Percentiles rank a stretch among this genome's conserved stretches.
phyloP scores from a whole-genome alignment of 2,797 vertebrate species.

The Poecilia gillii region DNA sequence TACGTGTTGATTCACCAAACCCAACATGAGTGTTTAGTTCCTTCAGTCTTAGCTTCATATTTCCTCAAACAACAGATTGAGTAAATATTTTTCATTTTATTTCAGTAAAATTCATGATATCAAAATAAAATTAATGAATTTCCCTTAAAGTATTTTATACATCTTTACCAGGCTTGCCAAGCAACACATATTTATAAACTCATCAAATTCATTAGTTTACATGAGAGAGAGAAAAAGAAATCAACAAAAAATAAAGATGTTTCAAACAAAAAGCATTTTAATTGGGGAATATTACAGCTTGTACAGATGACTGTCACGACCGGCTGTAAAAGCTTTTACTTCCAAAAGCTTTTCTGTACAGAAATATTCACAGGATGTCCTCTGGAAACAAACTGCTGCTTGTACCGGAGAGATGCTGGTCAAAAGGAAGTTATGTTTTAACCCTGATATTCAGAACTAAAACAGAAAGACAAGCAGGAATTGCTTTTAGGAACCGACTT shows the following conservation, averaged over 20 bases:
- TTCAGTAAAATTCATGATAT: background rate
- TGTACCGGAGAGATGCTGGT: background rate
- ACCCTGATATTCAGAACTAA: background rate
- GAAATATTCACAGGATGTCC: slow-evolving; percentile 17
- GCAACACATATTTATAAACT: background rate
- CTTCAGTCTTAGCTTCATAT: background rate
- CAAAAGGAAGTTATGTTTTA: background rate
- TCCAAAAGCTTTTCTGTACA: background rate
- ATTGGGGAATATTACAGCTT: background rate
- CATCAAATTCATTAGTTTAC: background rate
- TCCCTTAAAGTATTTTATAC: background rate
- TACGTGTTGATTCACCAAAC: too few relatives aligned
- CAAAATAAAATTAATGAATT: background rate
- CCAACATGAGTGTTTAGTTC: background rate
- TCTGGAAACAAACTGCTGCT: background rate
- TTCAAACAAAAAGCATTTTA: background rate
- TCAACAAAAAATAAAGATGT: background rate
- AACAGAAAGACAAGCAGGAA: background rate
- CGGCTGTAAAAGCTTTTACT: too few relatives aligned
- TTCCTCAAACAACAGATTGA: too few relatives aligned
- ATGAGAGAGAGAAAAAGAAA: background rate
- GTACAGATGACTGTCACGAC: background rate
- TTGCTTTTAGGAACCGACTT: background rate
- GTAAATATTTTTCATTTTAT: background rate
- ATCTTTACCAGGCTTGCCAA: background rate